Conservation (phyloP, 2,797 vertebrate species). For the Centropyge bicolor region DNA sequence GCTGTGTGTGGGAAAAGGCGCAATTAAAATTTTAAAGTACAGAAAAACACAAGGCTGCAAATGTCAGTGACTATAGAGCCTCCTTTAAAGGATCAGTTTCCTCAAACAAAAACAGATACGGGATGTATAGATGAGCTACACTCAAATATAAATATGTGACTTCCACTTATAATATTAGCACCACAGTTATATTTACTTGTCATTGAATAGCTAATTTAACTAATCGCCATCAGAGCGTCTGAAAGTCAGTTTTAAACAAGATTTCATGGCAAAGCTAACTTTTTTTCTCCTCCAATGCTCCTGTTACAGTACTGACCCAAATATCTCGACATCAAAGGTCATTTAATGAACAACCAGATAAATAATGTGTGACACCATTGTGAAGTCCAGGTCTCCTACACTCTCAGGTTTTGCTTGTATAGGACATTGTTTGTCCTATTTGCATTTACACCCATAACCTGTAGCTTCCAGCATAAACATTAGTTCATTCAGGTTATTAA, state of each 20-base stretch:
- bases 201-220: background rate
- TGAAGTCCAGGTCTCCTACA: background rate
- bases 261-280: background rate
- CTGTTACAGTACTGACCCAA: background rate
- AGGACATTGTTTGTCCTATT: background rate
- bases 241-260: background rate
- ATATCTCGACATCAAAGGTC: background rate
- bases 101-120: background rate
- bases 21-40: background rate
- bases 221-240: background rate
- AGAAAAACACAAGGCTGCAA: background rate
- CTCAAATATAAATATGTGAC: background rate
- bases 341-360: background rate
- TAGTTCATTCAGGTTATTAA: background rate
- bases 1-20: background rate
- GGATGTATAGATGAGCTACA: background rate
- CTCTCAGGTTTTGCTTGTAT: background rate
- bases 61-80: background rate
- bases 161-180: background rate
- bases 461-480: background rate
- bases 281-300: background rate
- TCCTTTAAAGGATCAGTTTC: background rate
- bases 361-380: background rate
- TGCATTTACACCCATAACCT: conserved; percentile 4
- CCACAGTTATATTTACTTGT: background rate